A percentile compares a stretch with the other conserved stretches of the same genome.
phyloP scores from a whole-genome alignment of 1,140 invertebrate species.

The Pogonognathellus flavescens region DNA sequence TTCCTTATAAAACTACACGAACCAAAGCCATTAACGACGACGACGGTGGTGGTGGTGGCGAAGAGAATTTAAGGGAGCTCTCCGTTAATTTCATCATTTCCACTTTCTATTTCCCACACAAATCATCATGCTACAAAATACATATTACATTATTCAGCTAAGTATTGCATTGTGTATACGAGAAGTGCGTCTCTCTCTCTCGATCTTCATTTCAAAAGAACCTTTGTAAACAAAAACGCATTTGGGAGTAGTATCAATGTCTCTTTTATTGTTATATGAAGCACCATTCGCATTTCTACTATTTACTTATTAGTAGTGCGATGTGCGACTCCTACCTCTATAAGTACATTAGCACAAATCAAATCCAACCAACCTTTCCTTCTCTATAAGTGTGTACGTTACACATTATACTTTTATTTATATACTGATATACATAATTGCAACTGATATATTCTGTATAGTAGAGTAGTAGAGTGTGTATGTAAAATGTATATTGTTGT shows the following conservation, averaged over 20 bases:
- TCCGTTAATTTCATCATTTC: slow-evolving; percentile 49
- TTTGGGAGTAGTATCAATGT: not conserved
- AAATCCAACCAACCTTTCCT: not conserved
- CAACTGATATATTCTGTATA: too few species aligned
- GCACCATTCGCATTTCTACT: too few species aligned
- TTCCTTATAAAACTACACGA: not conserved
- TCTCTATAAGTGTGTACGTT: not conserved
- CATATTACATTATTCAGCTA: not conserved
- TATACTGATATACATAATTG: too few species aligned
- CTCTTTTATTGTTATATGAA: not conserved
- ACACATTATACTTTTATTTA: not conserved
- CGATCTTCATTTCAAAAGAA: not conserved
- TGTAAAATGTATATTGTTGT: too few species aligned
- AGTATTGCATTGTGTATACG: not conserved
- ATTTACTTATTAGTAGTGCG: not conserved
- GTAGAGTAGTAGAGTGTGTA: too few species aligned
- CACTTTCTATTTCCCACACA: slow-evolving; percentile 43
- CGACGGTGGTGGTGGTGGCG: too few species aligned
- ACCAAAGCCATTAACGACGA: not conserved
- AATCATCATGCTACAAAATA: slow-evolving; percentile 1
- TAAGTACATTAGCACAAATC: slow-evolving; percentile 29
- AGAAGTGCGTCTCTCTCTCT: not conserved
- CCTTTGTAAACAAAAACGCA: slow-evolving; percentile 20
- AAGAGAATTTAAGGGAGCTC: slow-evolving; percentile 18
- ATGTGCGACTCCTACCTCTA: not conserved